Base-by-base conservation (phyloP, 2,888 invertebrate genomes). In the Hedya salicella region DNA sequence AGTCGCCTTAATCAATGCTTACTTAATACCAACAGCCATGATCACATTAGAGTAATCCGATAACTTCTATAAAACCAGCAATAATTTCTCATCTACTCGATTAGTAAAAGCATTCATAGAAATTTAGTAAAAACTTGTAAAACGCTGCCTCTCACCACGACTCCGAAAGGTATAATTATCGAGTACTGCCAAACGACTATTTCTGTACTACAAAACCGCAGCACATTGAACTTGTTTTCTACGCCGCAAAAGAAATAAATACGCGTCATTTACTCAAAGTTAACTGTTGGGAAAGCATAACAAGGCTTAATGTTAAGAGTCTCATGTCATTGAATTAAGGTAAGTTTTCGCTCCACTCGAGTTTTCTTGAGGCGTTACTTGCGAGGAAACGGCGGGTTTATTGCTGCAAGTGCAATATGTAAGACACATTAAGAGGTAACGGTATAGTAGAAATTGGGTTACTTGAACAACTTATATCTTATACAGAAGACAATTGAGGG, bases 181-280 rank as follows among this genome's bases (percentile, higher is more conserved):
- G 2, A 9, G 11, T 21, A 2, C 11, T 59, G 32, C 17, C 9
- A 50, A 60, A 50, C 40, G 25, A 50, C 3, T 13, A 40, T 21
- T 14, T 42, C 25, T 42, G 36, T 6, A 62, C 16, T 21, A 53
- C 16, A 32, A 54, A 0, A 8, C 46, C 48, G 19, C n/a, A 14
- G 56, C 19, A 57, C 56, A 17, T 50, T 57, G 21, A 64, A 21
- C 42, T 44, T 62, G 53, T 54, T 64, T 62, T 54, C 19, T 30
- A 17, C 32, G 50, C 44, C 42, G 50, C 57, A 17, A 50, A 42
- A 57, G 56, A 64, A 56, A 42, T 56, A 64, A 57, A 50, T 64
- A 57, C 50, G 64, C 50, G 64, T 57, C 42, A 25, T 49, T 64
- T 44, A 57, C 50, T 42, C 42, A 40, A 63, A 63, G 57, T 64